Percentiles rank a stretch among this genome's conserved stretches.
These are phyloP conservation scores for Microctenopoma stevenorrisi DNA, from an alignment of 2,797 vertebrate species.

Conservation along the genomic window DNA sequence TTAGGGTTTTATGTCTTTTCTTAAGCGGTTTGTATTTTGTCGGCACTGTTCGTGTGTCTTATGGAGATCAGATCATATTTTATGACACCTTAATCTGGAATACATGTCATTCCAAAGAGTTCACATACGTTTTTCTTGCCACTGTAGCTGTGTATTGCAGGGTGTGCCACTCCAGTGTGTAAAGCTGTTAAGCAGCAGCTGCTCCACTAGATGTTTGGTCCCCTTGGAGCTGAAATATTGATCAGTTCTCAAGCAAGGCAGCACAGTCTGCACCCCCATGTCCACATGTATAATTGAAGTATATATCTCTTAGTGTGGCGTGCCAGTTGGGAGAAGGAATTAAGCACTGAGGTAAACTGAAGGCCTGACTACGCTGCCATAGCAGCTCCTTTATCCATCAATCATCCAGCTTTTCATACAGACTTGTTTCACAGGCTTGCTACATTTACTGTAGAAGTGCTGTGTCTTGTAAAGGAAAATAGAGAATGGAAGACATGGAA, in stretches of 20 bases:
- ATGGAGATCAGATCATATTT: not conserved
- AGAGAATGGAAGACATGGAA: conserved; percentile 33
- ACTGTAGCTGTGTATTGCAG: conserved; percentile 48
- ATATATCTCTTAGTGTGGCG: conserved; percentile 69
- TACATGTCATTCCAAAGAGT: not conserved
- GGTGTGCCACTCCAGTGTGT: conserved; percentile 65
- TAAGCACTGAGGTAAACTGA: conserved; percentile 64
- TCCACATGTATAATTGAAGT: conserved; percentile 83
- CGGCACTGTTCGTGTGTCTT: not conserved
- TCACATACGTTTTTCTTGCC: not conserved
- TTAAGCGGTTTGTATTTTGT: not conserved
- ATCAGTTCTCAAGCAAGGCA: conserved; percentile 77
- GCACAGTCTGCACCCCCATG: conserved; percentile 55
- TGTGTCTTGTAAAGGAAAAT: conserved; percentile 40
- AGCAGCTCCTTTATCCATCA: conserved; percentile 67
- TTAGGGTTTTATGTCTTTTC: not conserved
- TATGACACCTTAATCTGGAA: not conserved
- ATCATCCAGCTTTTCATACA: conserved; percentile 61
- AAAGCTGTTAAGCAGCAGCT: conserved; percentile 81
- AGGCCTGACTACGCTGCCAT: conserved; percentile 62
- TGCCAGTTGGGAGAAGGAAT: conserved; percentile 69
- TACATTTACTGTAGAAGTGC: conserved; percentile 54
- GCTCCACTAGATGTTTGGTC: conserved; percentile 81
- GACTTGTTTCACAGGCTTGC: conserved; percentile 42
- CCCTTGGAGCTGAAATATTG: conserved; percentile 84